phyloP scores from a whole-genome alignment of 2,113 vertebrate genomes.

The Terrapene triunguis region DNA sequence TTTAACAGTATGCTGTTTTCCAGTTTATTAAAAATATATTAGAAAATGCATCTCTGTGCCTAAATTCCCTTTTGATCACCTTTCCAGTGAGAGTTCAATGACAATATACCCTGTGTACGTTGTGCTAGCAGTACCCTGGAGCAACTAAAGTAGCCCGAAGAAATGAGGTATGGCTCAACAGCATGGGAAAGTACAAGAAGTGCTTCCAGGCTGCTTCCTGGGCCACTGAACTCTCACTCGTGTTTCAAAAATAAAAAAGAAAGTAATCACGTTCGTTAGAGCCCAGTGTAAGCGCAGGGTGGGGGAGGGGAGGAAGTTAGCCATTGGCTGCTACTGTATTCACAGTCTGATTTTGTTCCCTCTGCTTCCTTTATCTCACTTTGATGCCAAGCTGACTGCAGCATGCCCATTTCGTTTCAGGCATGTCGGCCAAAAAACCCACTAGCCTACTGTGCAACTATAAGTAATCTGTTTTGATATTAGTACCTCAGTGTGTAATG shows the following conservation, averaged over 20 bases:
- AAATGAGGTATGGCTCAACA: background rate
- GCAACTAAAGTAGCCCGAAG: constrained; percentile 39
- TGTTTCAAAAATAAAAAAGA: background rate
- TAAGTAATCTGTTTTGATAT: constrained; percentile 72
- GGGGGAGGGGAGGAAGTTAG: constrained; percentile 66
- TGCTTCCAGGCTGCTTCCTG: constrained; percentile 34
- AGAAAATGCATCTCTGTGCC: rapidly evolving
- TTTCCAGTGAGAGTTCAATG: background rate
- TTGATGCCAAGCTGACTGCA: constrained; percentile 65
- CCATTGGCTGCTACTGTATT: constrained; percentile 52
- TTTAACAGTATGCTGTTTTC: background rate
- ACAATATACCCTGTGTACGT: background rate
- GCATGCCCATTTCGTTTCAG: constrained; percentile 66
- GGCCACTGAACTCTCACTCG: constrained; percentile 44
- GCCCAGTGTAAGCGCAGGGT: constrained; percentile 36
- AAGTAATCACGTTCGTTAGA: constrained; percentile 1
- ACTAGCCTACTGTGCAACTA: constrained; percentile 46
- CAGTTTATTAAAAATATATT: rapidly evolving
- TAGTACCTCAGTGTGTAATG: constrained; percentile 59
- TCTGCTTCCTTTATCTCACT: constrained; percentile 57
- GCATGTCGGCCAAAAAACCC: constrained; percentile 56
- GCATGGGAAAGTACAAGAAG: constrained; percentile 8
- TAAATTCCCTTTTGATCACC: background rate
- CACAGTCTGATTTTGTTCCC: constrained; percentile 58
- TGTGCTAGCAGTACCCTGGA: background rate